These are phyloP conservation scores for Cremastinae sp. DNA, from an alignment of 2,888 invertebrate genomes.

Conservation along the genomic window DNA sequence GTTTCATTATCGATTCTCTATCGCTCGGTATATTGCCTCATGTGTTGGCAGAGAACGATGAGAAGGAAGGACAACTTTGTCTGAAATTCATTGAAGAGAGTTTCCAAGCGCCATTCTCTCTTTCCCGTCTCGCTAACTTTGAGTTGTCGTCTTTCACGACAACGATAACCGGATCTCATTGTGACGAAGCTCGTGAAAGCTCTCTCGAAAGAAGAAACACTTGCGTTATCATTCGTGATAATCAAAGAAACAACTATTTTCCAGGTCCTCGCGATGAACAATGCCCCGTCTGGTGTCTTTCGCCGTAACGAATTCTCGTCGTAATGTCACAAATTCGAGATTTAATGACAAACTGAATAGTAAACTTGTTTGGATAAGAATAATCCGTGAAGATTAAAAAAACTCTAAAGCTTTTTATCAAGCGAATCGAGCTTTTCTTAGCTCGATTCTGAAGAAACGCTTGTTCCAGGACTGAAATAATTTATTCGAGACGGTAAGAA, in stretches of 20 bases:
- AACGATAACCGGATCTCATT: conserved; percentile 49
- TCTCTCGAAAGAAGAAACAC: conserved; percentile 17
- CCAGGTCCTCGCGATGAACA: background rate
- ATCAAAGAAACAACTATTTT: background rate
- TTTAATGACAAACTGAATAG: no score
- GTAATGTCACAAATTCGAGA: no score
- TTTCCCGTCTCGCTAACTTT: conserved; percentile 16
- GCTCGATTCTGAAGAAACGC: no score
- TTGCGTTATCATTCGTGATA: conserved; percentile 31
- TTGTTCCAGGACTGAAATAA: background rate
- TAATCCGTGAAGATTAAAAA: no score
- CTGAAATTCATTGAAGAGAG: conserved; percentile 42
- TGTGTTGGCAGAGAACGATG: conserved; percentile 5
- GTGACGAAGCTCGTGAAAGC: conserved; percentile 15
- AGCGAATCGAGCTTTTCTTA: no score
- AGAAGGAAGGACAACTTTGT: conserved; percentile 32
- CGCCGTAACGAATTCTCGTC: no score
- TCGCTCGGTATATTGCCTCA: conserved; percentile 17
- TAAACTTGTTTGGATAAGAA: no score
- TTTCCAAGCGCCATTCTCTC: conserved; percentile 8
- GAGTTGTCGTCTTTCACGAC: conserved; percentile 1
- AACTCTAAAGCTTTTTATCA: no score
- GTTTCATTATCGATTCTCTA: conserved; percentile 44
- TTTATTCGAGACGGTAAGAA: no score
- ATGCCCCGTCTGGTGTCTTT: no score